These are phyloP conservation scores for Dipodomys merriami DNA, from an alignment of 2,113 vertebrate species.

Conservation along the genomic window DNA sequence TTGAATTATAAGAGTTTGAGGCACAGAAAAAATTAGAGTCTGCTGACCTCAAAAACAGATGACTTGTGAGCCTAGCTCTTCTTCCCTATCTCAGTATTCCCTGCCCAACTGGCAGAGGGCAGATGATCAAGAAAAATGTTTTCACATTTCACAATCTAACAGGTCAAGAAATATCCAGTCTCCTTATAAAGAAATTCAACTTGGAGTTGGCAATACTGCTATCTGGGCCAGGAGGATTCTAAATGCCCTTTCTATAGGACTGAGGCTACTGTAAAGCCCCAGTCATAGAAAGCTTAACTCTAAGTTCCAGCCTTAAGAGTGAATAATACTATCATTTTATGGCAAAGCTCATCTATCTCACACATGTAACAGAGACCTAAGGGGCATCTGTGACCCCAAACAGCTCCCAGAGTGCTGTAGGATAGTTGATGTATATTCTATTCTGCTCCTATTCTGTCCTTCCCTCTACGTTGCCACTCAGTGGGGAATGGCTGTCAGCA, in stretches of 20 bases:
- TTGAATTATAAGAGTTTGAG: background rate
- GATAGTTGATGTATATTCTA: slow-evolving; percentile 35
- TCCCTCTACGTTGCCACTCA: slow-evolving; percentile 70
- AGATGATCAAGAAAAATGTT: background rate
- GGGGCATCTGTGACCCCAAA: background rate
- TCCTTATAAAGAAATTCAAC: background rate
- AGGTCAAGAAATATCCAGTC: background rate
- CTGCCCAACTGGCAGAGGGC: background rate
- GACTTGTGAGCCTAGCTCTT: background rate
- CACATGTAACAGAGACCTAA: background rate
- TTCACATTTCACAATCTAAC: background rate
- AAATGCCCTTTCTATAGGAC: background rate
- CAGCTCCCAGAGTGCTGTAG: background rate
- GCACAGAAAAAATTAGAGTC: background rate
- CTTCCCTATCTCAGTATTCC: accelerated
- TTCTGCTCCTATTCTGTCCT: background rate
- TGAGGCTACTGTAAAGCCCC: background rate
- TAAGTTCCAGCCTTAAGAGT: background rate
- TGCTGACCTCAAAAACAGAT: background rate
- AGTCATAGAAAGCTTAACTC: background rate
- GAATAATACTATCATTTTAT: background rate
- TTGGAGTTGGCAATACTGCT: background rate
- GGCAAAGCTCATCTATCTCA: background rate
- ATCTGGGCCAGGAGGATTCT: background rate
- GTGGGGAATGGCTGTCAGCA: slow-evolving; percentile 86